These are phyloP conservation scores for Alca torda DNA, from an alignment of 2,797 vertebrate species.

Conservation along the genomic window DNA sequence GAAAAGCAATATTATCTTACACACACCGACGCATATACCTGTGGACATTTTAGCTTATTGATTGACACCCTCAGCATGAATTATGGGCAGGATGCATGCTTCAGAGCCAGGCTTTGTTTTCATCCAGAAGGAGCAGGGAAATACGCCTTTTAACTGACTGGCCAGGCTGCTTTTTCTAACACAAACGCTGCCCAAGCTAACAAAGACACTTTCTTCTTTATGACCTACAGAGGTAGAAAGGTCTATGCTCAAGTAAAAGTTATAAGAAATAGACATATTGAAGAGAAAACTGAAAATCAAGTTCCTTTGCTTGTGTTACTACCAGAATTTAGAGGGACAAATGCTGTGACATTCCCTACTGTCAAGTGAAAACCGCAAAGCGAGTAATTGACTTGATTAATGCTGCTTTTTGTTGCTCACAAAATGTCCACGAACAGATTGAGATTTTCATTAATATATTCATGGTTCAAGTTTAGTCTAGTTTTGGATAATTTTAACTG, in stretches of 20 bases:
- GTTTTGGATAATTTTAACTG: neutral
- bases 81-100: neutral
- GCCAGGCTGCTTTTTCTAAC: neutral
- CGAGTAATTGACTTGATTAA: neutral
- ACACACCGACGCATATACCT: neutral
- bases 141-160: neutral
- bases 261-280: neutral
- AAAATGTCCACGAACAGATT: constrained; percentile 25
- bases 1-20: neutral
- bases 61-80: neutral
- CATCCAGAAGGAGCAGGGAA: neutral
- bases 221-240: neutral
- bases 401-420: neutral
- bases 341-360: neutral
- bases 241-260: neutral
- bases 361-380: neutral
- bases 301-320: neutral
- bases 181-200: neutral
- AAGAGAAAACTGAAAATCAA: neutral
- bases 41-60: neutral
- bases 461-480: neutral
- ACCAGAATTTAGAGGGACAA: neutral
- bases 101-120: neutral
- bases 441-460: constrained; percentile 46
- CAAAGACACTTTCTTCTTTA: neutral